Evolutionary conservation across 1,140 invertebrate species (phyloP).

Genomic region (Drosophila seguyi): DNA sequence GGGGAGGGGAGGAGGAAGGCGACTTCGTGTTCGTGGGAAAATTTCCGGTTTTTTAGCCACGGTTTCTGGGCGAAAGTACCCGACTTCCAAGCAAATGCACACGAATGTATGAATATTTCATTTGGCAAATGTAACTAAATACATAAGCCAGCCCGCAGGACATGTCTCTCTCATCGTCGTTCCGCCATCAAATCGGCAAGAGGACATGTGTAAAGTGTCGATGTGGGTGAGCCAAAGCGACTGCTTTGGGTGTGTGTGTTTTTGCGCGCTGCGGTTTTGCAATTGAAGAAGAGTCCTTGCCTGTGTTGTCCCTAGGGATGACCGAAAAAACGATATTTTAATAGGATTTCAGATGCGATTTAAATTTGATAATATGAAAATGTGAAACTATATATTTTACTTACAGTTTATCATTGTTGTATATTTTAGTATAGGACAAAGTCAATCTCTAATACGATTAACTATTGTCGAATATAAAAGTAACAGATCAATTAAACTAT

Average conservation of each 20-base stretch:
- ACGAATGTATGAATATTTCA: conserved; percentile 80
- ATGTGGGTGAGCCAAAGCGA: conserved; percentile 26
- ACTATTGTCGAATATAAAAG: too few species aligned
- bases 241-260: conserved; percentile 16
- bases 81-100: conserved; percentile 67
- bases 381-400: background rate
- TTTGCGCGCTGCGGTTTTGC: conserved; percentile 64
- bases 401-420: background rate
- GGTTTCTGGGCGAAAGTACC: conserved; percentile 41
- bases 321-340: background rate
- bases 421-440: too few species aligned
- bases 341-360: background rate
- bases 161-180: conserved; percentile 52
- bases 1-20: background rate
- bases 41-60: conserved; percentile 55
- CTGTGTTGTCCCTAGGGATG: background rate
- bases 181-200: conserved; percentile 57
- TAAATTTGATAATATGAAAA: background rate
- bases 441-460: too few species aligned
- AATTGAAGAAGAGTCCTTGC: conserved; percentile 57
- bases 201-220: conserved; percentile 75
- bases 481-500: too few species aligned
- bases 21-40: conserved; percentile 37
- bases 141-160: conserved; percentile 54
- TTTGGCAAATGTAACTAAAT: conserved; percentile 76